Conservation (phyloP, 2,888 invertebrate genomes). For the Rhagonycha fulva region DNA sequence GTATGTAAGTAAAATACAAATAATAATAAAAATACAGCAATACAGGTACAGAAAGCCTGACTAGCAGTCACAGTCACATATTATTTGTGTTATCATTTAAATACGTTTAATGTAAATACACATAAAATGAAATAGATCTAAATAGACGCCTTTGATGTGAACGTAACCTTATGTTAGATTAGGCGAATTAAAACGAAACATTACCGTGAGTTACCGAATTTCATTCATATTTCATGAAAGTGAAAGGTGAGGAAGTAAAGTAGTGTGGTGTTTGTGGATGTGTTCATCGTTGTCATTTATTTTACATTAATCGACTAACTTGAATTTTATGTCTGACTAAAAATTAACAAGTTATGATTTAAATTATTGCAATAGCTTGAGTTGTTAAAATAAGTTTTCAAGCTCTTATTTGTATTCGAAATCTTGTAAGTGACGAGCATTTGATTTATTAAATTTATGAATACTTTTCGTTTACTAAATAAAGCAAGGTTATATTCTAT, state of each 20-base stretch:
- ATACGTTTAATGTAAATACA: too few relatives aligned
- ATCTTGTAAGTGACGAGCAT: background rate
- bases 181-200: background rate
- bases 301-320: background rate
- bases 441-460: background rate
- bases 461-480: conserved; percentile 2
- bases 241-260: background rate
- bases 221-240: background rate
- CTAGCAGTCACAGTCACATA: too few relatives aligned
- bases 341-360: background rate
- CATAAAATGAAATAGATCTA: too few relatives aligned
- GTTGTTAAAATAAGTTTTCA: background rate
- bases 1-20: too few relatives aligned
- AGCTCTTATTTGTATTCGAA: background rate
- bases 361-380: background rate
- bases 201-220: background rate
- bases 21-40: too few relatives aligned
- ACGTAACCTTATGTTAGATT: background rate
- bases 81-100: too few relatives aligned
- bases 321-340: background rate
- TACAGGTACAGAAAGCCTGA: too few relatives aligned
- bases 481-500: background rate
- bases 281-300: background rate
- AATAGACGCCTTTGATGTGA: background rate
- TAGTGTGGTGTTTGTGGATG: background rate